Conservation (phyloP, 2,797 vertebrate genomes). For the Mus caroli region DNA sequence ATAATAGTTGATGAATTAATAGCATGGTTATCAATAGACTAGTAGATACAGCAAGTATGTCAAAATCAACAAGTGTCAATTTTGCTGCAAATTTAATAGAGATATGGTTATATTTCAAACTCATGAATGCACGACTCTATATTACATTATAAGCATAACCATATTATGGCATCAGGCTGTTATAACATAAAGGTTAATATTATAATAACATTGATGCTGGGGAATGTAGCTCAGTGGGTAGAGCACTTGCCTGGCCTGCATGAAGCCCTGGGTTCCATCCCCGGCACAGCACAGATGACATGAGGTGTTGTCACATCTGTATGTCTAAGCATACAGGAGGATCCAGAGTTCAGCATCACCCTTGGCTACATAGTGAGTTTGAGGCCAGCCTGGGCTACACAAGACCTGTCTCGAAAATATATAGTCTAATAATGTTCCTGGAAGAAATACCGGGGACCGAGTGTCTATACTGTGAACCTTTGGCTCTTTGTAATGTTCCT, state of each 20-base stretch:
- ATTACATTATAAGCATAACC: background rate
- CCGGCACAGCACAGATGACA: background rate
- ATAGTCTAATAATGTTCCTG: background rate
- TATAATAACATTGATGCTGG: background rate
- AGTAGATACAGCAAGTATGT: background rate
- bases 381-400: background rate
- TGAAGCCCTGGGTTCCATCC: background rate
- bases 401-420: background rate
- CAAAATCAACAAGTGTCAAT: background rate
- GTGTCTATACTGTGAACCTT: background rate
- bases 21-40: background rate
- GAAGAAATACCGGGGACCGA: background rate
- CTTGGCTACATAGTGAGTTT: background rate
- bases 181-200: background rate
- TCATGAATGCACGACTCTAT: background rate
- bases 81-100: constrained; percentile 12
- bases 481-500: background rate
- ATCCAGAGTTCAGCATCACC: background rate
- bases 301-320: too few species aligned
- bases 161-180: background rate
- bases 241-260: background rate
- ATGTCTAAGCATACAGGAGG: background rate
- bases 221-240: background rate
- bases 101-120: background rate
- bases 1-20: background rate